Conservation (phyloP, 35 echinoderm and acorn worm genomes). For the Ptychodera flava region DNA sequence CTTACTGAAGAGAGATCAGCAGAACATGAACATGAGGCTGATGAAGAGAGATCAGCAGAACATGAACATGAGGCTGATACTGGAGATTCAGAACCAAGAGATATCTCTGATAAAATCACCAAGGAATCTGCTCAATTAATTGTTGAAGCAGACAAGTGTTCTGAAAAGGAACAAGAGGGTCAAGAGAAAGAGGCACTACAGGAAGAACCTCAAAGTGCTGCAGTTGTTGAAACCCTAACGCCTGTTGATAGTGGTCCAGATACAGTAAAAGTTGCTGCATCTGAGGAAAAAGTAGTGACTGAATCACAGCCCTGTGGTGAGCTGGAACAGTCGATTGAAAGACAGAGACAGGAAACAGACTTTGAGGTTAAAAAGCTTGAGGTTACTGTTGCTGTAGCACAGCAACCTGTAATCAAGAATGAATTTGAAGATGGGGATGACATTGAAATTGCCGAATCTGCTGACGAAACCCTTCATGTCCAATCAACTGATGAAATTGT, state of each 20-base stretch:
- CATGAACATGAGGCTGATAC: neutral
- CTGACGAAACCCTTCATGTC: too few species aligned
- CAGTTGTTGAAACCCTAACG: neutral
- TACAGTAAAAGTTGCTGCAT: slow-evolving; percentile 2
- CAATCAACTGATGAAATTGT: too few species aligned
- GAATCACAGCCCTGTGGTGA: too few species aligned
- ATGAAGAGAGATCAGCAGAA: neutral
- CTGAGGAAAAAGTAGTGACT: too few species aligned
- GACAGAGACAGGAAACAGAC: too few species aligned
- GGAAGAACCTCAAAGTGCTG: neutral
- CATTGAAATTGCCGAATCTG: too few species aligned
- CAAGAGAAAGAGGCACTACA: neutral
- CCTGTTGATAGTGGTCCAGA: neutral
- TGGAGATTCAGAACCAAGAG: neutral
- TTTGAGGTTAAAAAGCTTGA: too few species aligned
- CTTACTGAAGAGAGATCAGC: neutral
- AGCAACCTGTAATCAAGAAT: too few species aligned
- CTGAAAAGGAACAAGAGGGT: neutral
- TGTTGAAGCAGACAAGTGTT: neutral
- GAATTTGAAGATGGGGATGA: too few species aligned
- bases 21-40: neutral
- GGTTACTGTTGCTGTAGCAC: too few species aligned
- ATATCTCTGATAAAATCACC: neutral
- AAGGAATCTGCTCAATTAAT: neutral
- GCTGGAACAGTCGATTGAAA: too few species aligned